Evolutionary conservation across 2,888 invertebrate species (phyloP).

Genomic region (Romanomermis culicivorax): DNA sequence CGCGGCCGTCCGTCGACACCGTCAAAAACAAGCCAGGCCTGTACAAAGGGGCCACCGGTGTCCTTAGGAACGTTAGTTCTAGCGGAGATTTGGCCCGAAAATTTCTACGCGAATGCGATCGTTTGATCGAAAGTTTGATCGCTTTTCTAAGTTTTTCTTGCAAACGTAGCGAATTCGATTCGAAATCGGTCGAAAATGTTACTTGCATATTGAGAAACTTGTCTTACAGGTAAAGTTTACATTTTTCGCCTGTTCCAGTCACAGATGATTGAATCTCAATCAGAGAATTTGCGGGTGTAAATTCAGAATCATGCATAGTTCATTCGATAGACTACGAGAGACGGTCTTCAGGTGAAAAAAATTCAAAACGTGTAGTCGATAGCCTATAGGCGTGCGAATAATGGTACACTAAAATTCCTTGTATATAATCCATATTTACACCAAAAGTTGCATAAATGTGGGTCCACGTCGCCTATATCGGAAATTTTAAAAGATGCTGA

Average conservation of each 20-base stretch:
- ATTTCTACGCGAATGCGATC: slow-evolving; percentile 68
- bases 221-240: slow-evolving; percentile 42
- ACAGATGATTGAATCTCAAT: background rate
- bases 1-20: slow-evolving; percentile 61
- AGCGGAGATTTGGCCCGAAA: slow-evolving; percentile 86
- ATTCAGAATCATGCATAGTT: too few relatives aligned
- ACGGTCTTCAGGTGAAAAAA: too few relatives aligned
- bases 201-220: slow-evolving; percentile 89
- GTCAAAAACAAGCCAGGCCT: slow-evolving; percentile 40
- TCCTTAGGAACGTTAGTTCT: slow-evolving; percentile 83
- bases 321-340: too few relatives aligned
- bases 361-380: too few relatives aligned
- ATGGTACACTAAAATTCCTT: too few relatives aligned
- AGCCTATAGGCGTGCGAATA: too few relatives aligned
- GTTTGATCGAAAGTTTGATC: slow-evolving; percentile 72
- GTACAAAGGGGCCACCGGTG: slow-evolving; percentile 88
- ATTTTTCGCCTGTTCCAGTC: background rate
- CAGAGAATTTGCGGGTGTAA: too few relatives aligned
- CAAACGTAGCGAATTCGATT: slow-evolving; percentile 69
- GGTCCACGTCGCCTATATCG: too few relatives aligned
- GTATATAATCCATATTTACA: too few relatives aligned
- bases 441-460: too few relatives aligned
- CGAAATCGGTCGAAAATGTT: slow-evolving; percentile 95
- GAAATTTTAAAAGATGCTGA: too few relatives aligned
- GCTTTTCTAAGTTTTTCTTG: slow-evolving; percentile 65